phyloP scores from a whole-genome alignment of 2,888 invertebrate genomes.

The Coelinius sp. region DNA sequence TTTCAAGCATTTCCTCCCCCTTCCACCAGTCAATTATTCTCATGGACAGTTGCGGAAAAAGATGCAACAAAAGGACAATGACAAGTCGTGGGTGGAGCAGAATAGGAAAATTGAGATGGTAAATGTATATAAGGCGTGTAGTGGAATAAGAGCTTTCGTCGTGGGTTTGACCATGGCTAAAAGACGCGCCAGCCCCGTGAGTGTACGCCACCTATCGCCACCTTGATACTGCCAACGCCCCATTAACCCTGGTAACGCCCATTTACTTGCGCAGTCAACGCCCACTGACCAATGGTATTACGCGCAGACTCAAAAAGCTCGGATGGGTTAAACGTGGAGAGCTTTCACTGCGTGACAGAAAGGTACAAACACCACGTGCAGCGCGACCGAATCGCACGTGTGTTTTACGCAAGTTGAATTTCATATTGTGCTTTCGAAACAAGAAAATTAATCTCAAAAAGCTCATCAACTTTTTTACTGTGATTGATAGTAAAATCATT shows the following conservation, averaged over 20 bases:
- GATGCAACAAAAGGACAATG: conserved; percentile 2
- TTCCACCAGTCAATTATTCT: background rate
- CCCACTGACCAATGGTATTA: conserved; percentile 65
- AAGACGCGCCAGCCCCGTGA: conserved; percentile 59
- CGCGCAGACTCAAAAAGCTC: conserved; percentile 62
- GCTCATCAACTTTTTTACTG: background rate
- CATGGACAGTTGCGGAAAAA: background rate
- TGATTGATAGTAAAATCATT: background rate
- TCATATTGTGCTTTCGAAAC: background rate
- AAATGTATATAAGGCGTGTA: conserved; percentile 30
- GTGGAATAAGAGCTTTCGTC: conserved; percentile 33
- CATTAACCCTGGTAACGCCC: conserved; percentile 63
- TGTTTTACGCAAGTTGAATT: conserved; percentile 49
- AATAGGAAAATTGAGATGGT: conserved; percentile 26
- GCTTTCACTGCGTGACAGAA: conserved; percentile 60
- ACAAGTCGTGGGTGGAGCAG: conserved; percentile 32
- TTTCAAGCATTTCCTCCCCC: background rate
- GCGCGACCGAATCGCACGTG: conserved; percentile 68
- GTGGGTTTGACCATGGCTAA: conserved; percentile 58
- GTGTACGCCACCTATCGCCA: conserved; percentile 63
- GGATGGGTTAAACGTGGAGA: conserved; percentile 46
- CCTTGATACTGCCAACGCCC: conserved; percentile 62
- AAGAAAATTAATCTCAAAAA: background rate
- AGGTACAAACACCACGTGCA: conserved; percentile 69
- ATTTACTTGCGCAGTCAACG: conserved; percentile 67